Conservation (phyloP, 2,888 invertebrate genomes). For the Dynastes grantii region DNA sequence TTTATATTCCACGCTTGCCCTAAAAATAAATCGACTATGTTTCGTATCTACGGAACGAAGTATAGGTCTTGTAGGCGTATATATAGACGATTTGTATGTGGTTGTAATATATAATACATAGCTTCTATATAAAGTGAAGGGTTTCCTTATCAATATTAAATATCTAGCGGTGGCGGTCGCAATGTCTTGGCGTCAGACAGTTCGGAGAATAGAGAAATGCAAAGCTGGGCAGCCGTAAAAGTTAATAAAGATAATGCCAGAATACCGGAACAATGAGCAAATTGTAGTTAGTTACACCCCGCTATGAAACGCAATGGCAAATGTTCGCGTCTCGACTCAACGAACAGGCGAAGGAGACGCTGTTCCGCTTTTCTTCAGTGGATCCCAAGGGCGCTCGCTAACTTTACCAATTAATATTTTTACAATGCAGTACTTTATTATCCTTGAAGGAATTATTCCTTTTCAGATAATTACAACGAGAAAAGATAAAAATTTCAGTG, state of each 20-base stretch:
- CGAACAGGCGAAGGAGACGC: conserved; percentile 49
- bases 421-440: conserved; percentile 68
- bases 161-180: conserved; percentile 63
- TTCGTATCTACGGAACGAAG: conserved; percentile 29
- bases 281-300: conserved; percentile 67
- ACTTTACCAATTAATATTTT: conserved; percentile 70
- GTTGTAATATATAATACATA: not conserved
- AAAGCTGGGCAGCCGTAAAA: conserved; percentile 64
- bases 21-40: conserved; percentile 63
- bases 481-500: conserved; percentile 44
- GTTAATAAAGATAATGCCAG: conserved; percentile 69
- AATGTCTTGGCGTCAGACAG: conserved; percentile 63
- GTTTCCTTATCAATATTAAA: conserved; percentile 67
- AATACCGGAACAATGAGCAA: conserved; percentile 68
- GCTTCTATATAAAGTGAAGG: conserved; percentile 57
- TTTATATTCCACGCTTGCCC: conserved; percentile 62
- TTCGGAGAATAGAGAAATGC: conserved; percentile 59
- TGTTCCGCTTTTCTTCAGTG: conserved; percentile 50
- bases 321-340: conserved; percentile 25
- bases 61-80: not conserved
- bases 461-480: conserved; percentile 63
- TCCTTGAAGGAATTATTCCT: conserved; percentile 66
- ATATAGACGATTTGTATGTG: not conserved
- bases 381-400: conserved; percentile 62
- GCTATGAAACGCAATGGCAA: conserved; percentile 55